Conservation (phyloP, 2,797 vertebrate genomes). For the Sciurus carolinensis region DNA sequence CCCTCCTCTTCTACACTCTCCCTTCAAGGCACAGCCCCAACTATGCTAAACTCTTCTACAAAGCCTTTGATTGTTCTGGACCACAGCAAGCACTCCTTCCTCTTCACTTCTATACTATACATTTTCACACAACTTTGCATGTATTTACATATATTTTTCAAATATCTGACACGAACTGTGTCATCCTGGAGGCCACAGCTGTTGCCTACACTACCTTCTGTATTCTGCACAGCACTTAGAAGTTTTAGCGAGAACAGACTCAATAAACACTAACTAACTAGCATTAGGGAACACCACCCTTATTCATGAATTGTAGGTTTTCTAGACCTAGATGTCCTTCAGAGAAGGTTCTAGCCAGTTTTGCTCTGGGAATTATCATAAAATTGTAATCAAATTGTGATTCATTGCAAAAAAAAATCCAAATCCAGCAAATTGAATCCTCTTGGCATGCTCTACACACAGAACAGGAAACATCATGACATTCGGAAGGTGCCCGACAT, state of each 20-base stretch:
- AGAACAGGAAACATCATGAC: slow-evolving; percentile 79
- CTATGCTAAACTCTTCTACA: not conserved
- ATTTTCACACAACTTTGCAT: not conserved
- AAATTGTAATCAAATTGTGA: slow-evolving; percentile 76
- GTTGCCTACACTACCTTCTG: not conserved
- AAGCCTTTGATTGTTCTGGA: slow-evolving; percentile 17
- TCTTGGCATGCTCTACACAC: slow-evolving; percentile 68
- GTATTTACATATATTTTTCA: not conserved
- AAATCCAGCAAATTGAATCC: slow-evolving; percentile 70
- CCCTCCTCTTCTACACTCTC: not conserved
- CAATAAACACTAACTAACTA: slow-evolving; percentile 19
- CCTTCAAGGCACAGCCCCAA: not conserved
- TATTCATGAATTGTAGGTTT: slow-evolving; percentile 43
- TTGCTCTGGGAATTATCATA: slow-evolving; percentile 55
- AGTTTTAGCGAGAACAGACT: slow-evolving; percentile 22
- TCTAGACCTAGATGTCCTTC: slow-evolving; percentile 45
- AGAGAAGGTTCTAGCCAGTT: slow-evolving; percentile 71
- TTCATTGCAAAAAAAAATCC: slow-evolving; percentile 57
- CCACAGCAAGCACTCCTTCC: not conserved
- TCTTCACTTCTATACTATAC: slow-evolving; percentile 35
- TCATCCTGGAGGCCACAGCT: not conserved
- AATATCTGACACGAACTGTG: not conserved
- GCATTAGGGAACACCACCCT: slow-evolving; percentile 41
- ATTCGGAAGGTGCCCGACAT: slow-evolving; percentile 79
- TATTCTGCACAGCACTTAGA: not conserved